Base-by-base conservation (phyloP, 1,140 invertebrate genomes). In the Phymorhynchus buccinoides region DNA sequence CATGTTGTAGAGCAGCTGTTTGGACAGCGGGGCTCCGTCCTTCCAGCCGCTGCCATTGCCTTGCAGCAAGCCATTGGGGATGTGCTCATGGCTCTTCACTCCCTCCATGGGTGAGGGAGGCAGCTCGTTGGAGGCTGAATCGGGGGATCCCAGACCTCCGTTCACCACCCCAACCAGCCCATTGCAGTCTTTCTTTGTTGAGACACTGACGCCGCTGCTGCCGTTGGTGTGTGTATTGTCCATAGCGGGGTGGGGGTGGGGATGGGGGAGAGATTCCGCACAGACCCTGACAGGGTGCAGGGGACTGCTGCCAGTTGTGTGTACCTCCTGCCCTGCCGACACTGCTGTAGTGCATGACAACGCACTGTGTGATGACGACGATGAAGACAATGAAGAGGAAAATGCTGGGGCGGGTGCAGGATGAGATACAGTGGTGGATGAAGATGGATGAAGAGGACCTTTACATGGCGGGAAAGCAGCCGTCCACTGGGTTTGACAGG, bases 71-170 rank as follows among this genome's bases (percentile, higher is more conserved):
- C 81, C 81, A 18, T 83, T 83, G n/a, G 62, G 81, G 14, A 83
- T 6, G 62, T 83, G 66, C n/a, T 81, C 52, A 32, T 81, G 42
- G 27, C 42, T 16, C 44, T 52, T 52, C n/a, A 71, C 81, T 30
- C 14, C 62, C 39, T 83, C 81, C 81, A 86, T 66, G 14, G 87
- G 87, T 12, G 87, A 88, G 16, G 87, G 87, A 52, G 87, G 86
- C 39, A 86, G 68, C 52, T 88, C 87, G 37, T 42, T 84, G 52
- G 80, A 83, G 30, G 83, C 62, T 30, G 78, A 86, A n/a, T 84
- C 75, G 14, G 87, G 87, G 32, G 87, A 88, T 27, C 82, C 83
- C 80, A 86, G 52, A 52, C 84, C 77, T 14, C 86, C 86, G 41
- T 86, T 86, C 32, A 66, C 48, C 35, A 83, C 86, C 22, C 32